Evolutionary conservation across 2,797 vertebrate genomes (phyloP).

Genomic region (Crocodylus rhombifer): DNA sequence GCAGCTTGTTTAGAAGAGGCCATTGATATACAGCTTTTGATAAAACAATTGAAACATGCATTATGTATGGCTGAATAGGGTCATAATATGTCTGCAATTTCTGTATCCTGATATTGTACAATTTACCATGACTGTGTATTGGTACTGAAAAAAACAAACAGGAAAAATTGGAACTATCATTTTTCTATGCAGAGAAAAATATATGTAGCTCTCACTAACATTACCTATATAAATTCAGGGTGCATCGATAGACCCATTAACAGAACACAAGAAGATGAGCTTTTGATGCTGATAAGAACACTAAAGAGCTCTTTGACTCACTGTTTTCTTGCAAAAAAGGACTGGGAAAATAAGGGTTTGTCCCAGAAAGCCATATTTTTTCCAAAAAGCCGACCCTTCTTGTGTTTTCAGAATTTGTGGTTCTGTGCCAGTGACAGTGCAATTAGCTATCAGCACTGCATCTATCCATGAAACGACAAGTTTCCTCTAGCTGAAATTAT

Average conservation of each 20-base stretch:
- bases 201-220: not conserved
- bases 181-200: not conserved
- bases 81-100: not conserved
- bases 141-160: not conserved
- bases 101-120: not conserved
- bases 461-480: slow-evolving; percentile 31
- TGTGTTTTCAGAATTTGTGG: slow-evolving; percentile 34
- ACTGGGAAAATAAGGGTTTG: not conserved
- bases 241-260: not conserved
- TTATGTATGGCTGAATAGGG: not conserved
- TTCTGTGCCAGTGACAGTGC: not conserved
- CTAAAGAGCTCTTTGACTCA: not conserved
- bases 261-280: not conserved
- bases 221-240: not conserved
- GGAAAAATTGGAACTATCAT: not conserved
- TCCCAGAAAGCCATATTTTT: not conserved
- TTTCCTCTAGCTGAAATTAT: slow-evolving; percentile 37
- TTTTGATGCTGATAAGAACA: not conserved
- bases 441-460: slow-evolving; percentile 39
- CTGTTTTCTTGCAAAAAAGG: not conserved
- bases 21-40: not conserved
- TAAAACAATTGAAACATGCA: not conserved
- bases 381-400: not conserved
- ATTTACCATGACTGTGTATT: not conserved
- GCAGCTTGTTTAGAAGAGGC: slow-evolving; percentile 19